A percentile compares a stretch with the other conserved stretches of the same genome.
phyloP scores from a whole-genome alignment of 2,888 invertebrate species.

The Agrochola lota region DNA sequence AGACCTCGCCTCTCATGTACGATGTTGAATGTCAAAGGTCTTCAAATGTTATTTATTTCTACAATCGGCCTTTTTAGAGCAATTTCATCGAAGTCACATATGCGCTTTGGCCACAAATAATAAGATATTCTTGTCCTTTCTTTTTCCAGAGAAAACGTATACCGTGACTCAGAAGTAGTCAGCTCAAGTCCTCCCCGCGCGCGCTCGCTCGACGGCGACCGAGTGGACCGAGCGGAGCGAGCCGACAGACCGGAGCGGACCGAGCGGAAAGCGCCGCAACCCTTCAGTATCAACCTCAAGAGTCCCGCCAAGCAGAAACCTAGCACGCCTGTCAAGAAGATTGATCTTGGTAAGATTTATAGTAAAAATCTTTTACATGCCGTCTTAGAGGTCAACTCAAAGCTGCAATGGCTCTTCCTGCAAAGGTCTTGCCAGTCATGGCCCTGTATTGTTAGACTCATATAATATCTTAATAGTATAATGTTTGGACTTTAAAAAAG shows the following conservation, averaged over 20 bases:
- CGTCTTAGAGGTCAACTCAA: neutral
- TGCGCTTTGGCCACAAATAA: neutral
- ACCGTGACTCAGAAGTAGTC: conserved; percentile 86
- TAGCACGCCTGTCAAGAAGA: conserved; percentile 86
- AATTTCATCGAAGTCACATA: neutral
- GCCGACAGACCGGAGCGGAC: conserved; percentile 39
- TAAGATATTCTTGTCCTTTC: neutral
- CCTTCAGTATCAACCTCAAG: conserved; percentile 82
- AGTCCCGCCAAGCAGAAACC: conserved; percentile 80
- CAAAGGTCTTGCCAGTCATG: neutral
- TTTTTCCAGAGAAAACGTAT: conserved; percentile 86
- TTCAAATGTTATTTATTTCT: neutral
- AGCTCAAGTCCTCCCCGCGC: conserved; percentile 80
- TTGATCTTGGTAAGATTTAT: conserved; percentile 87
- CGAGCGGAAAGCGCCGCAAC: conserved; percentile 49
- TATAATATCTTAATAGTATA: neutral
- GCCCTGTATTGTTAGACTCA: neutral
- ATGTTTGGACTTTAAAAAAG: neutral
- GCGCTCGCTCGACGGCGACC: conserved; percentile 49
- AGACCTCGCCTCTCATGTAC: neutral
- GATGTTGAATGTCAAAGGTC: neutral
- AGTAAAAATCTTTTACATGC: neutral
- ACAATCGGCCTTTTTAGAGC: neutral
- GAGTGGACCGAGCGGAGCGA: conserved; percentile 28
- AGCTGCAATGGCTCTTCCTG: neutral